Base-by-base conservation (phyloP, 2,113 vertebrate genomes). In the Crotalus tigris region DNA sequence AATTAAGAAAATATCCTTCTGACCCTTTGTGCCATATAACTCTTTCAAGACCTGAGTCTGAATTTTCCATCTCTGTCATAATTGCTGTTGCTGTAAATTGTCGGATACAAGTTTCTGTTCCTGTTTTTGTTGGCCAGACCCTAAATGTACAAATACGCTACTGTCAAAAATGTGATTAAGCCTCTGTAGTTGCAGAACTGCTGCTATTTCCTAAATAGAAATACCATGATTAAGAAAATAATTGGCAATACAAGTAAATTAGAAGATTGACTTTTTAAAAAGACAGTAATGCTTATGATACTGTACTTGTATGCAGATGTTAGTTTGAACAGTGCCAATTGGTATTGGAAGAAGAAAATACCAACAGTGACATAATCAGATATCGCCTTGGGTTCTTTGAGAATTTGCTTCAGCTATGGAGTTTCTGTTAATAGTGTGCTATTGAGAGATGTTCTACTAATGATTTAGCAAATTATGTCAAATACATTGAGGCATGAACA, bases 381-480 rank as follows among this genome's bases (percentile, higher is more conserved):
- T 81, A 23, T 81, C 21, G 75, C 33, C 75, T 81, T 81, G 33
- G 33, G 17, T 17, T 81, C 75, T 44, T 21, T 81, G 33, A 44
- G 75, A 81, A 81, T 39, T 81, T 81, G 75, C 33, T 17, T 81
- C 75, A 81, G 33, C 75, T 21, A 44, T 3, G 75, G 75, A 81
- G 33, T 81, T 81, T 81, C 75, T 81, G 19, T 81, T 81, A 81
- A 81, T 33, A 44, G 33, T 81, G 69, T 81, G 3, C 33, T 81
- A 21, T 44, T 81, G 75, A 81, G 75, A 81, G 33, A 81, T 81
- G 33, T 44, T 81, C 75, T 81, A 33, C 75, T 92, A 17, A 15
- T 85, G 90, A 29, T 86, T 0, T 90, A 93, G 90, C 81, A 93
- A 94, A 92, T 90, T 90, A 0, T 53, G 46, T 95, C 39, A 91